These are phyloP conservation scores for Hemiprocne comata DNA, from an alignment of 2,113 vertebrate species.

Conservation along the genomic window DNA sequence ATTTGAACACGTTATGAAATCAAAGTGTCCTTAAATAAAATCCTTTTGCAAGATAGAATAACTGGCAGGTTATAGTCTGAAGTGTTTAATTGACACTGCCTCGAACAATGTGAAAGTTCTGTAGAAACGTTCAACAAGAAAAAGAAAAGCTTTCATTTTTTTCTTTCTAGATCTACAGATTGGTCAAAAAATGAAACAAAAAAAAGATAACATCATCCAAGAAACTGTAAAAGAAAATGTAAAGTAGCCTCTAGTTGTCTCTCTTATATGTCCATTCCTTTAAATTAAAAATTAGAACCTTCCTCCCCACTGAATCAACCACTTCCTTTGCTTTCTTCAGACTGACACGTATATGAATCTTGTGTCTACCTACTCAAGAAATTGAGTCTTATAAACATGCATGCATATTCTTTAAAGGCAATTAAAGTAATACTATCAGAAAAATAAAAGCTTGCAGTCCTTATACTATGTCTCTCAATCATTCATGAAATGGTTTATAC, in stretches of 20 bases:
- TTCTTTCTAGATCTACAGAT: not conserved
- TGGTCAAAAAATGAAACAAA: not conserved
- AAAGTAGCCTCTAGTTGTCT: not conserved
- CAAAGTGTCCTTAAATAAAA: not conserved
- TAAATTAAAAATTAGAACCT: not conserved
- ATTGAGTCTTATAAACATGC: not conserved
- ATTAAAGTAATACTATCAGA: not conserved
- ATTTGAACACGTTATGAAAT: conserved; percentile 16
- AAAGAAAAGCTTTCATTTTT: not conserved
- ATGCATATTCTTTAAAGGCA: not conserved
- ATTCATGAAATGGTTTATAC: not conserved
- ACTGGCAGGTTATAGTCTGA: not conserved
- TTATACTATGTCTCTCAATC: not conserved
- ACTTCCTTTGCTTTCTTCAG: not conserved
- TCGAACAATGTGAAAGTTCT: not conserved
- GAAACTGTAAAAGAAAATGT: not conserved
- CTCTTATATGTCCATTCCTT: not conserved
- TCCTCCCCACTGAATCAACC: not conserved
- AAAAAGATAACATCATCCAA: no score
- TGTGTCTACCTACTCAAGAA: not conserved
- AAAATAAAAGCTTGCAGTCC: not conserved
- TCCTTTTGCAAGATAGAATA: not conserved
- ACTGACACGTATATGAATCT: not conserved
- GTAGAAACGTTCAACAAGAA: not conserved
- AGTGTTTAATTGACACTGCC: not conserved